Evolutionary conservation across 2,113 vertebrate genomes (phyloP), one percentile per base, ranked within the genome.

Genomic region (Macrotis lagotis): DNA sequence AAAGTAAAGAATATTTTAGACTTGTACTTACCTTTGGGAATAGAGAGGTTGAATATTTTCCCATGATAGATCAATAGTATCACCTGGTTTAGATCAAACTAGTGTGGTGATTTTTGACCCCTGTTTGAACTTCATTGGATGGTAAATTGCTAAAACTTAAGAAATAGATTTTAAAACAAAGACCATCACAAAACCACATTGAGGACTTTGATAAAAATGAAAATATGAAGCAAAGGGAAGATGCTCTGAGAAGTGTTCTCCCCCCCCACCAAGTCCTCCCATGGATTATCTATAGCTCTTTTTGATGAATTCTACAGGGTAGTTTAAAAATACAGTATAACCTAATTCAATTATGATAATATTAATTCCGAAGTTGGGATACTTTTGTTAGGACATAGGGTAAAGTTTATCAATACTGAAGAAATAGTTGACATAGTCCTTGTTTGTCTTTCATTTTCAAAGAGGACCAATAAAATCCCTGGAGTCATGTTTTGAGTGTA

Each of bases 271-370:
- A n/a, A n/a, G n/a, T 74, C 22, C 37, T 74, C 66, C 37, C n/a
- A 4, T 74, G 37, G 37, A 83, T 83, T 95, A 53, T 90, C 91
- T 94, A 24, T 50, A 49, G 92, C 52, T 10, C n/a, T 93, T 91
- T 91, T 94, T 96, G 94, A 59, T 94, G 92, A 50, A 94, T 93
- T 94, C 24, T 83, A 83, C 66, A 92, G 6, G 92, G 91, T 97
- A 28, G n/a, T 51, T 92, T 66, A 94, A 96, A 95, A 88, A 12
- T 83, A 44, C 89, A 55, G 31, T 90, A 90, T 92, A 48, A 48
- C 2, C 12, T 94, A 50, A 37, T 50, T 89, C 2, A 94, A 83
- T 93, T 83, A 44, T 83, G 31, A 19, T n/a, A 6, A 93, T 91
- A 93, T 2, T 95, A 59, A 83, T 90, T 94, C 88, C 94, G 53